Evolutionary conservation across 2,797 vertebrate genomes (phyloP).

Genomic region (Phrynocephalus forsythii): DNA sequence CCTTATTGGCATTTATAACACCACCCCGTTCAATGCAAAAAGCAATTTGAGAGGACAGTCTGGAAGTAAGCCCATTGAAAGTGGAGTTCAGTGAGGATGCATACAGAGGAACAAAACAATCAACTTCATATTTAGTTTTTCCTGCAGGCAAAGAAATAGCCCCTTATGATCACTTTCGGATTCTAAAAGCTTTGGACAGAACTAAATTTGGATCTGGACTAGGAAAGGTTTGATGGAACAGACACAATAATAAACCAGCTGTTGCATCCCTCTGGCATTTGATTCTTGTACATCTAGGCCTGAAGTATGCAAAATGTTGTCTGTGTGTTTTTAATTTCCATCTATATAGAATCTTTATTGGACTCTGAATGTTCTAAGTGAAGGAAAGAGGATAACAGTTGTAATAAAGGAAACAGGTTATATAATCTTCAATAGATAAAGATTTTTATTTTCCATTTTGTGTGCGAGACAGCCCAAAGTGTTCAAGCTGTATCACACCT

Average conservation of each 20-base stretch:
- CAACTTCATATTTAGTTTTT: not conserved
- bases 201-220: not conserved
- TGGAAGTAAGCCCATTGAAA: not conserved
- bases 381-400: not conserved
- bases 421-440: not conserved
- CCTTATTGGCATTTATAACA: not conserved
- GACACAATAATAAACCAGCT: not conserved
- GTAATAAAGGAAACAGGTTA: conserved; percentile 6
- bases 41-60: too few relatives aligned
- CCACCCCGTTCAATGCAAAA: too few relatives aligned
- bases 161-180: not conserved
- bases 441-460: not conserved
- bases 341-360: not conserved
- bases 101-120: not conserved
- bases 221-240: not conserved
- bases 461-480: not conserved
- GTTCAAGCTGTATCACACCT: not conserved
- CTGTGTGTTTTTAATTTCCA: not conserved
- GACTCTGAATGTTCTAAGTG: not conserved
- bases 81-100: not conserved
- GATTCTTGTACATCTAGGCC: not conserved
- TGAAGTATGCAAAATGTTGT: not conserved
- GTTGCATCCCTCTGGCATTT: not conserved
- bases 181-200: not conserved
- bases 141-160: too few relatives aligned